Evolutionary conservation across 2,113 vertebrate genomes (phyloP).

Genomic region (Phodopus roborovskii): DNA sequence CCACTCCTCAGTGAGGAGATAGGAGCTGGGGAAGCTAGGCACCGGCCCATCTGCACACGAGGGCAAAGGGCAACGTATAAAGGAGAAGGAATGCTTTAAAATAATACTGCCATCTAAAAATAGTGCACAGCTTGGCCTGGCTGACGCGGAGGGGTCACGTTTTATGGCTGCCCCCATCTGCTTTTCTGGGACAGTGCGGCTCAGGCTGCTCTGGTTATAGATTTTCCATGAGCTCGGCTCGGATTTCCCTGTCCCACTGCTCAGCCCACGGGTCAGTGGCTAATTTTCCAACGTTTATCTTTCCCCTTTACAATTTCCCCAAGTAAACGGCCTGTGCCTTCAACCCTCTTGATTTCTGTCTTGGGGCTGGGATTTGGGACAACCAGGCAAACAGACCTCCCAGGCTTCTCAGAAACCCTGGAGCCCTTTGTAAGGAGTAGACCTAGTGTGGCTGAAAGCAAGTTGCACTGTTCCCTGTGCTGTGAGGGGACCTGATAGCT

Average conservation of each 20-base stretch:
- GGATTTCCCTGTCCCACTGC: conserved; percentile 75
- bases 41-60: background rate
- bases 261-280: conserved; percentile 76
- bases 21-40: background rate
- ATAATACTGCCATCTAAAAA: conserved; percentile 80
- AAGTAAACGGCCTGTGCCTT: conserved; percentile 48
- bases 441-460: no score
- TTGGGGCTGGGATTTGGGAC: background rate
- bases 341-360: conserved; percentile 39
- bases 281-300: conserved; percentile 82
- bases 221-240: conserved; percentile 80
- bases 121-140: conserved; percentile 68
- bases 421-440: background rate
- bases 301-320: conserved; percentile 80
- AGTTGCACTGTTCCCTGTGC: background rate
- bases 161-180: conserved; percentile 77
- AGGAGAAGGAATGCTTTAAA: conserved; percentile 78
- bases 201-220: conserved; percentile 75
- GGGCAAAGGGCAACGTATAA: conserved; percentile 67
- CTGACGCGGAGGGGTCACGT: conserved; percentile 73
- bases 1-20: conserved; percentile 1
- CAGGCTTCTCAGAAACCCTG: conserved; percentile 26
- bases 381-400: background rate
- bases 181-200: conserved; percentile 58
- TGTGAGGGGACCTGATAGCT: background rate